Percentiles rank a stretch among this genome's conserved stretches.
These are phyloP conservation scores for Chiroxiphia lanceolata DNA, from an alignment of 2,797 vertebrate genomes.

Conservation along the genomic window DNA sequence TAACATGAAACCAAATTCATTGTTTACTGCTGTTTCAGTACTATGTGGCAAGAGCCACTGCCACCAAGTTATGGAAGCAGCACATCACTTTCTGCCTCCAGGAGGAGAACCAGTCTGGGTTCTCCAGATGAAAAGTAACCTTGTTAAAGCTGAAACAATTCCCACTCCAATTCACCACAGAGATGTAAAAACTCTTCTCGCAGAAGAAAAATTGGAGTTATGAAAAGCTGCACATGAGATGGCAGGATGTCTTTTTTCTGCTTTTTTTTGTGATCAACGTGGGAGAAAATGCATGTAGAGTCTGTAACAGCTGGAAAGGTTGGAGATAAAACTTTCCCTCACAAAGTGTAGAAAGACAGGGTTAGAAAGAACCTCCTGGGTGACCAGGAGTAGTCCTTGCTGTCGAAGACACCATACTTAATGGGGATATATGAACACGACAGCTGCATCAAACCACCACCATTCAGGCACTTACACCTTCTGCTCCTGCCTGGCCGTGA, in stretches of 20 bases:
- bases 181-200: neutral
- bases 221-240: neutral
- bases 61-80: neutral
- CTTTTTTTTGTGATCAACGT: neutral
- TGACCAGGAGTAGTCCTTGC: neutral
- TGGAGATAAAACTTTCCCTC: neutral
- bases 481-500: neutral
- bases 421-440: neutral
- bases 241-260: neutral
- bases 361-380: neutral
- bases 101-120: neutral
- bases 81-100: neutral
- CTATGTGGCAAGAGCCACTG: accelerated
- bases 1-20: neutral
- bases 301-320: neutral
- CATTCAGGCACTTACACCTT: neutral
- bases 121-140: neutral
- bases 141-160: neutral
- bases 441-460: accelerated
- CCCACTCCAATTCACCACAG: neutral
- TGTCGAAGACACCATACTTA: neutral
- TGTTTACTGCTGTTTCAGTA: neutral
- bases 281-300: neutral
- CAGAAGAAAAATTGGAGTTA: neutral
- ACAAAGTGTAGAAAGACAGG: neutral